Conservation (phyloP, 1,140 invertebrate species). For the Pararge aegeria region DNA sequence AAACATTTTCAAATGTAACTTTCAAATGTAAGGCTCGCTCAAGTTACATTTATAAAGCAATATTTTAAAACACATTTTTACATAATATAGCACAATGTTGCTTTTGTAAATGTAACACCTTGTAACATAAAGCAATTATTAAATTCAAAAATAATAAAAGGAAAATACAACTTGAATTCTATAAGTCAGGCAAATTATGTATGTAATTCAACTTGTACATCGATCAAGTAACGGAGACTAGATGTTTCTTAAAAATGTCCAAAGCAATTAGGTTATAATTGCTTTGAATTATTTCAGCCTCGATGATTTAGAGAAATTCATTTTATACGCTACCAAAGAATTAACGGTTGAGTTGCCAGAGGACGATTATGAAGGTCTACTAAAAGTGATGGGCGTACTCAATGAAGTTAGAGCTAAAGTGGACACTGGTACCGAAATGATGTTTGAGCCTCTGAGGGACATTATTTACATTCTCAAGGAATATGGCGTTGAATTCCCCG, state of each 20-base stretch:
- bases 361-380: conserved; percentile 83
- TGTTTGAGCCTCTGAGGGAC: conserved; percentile 91
- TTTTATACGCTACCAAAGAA: conserved; percentile 79
- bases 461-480: conserved; percentile 86
- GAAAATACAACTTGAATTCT: too few species aligned
- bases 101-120: too few species aligned
- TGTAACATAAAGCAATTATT: too few species aligned
- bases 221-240: not conserved
- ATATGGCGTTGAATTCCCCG: conserved; percentile 88
- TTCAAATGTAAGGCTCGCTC: too few species aligned
- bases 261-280: not conserved
- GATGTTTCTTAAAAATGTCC: not conserved
- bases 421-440: conserved; percentile 81
- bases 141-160: too few species aligned
- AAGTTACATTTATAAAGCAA: too few species aligned
- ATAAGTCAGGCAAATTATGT: too few species aligned
- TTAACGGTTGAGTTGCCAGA: conserved; percentile 81
- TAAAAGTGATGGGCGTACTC: conserved; percentile 82
- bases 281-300: conserved; percentile 46
- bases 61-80: too few species aligned
- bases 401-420: conserved; percentile 82
- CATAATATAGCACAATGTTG: too few species aligned
- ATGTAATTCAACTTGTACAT: too few species aligned
- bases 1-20: too few species aligned
- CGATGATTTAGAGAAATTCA: conserved; percentile 82